A percentile compares a stretch with the other conserved stretches of the same genome.
Evolutionary conservation across 2,888 invertebrate genomes (phyloP).

Genomic region (Netelia melanura): DNA sequence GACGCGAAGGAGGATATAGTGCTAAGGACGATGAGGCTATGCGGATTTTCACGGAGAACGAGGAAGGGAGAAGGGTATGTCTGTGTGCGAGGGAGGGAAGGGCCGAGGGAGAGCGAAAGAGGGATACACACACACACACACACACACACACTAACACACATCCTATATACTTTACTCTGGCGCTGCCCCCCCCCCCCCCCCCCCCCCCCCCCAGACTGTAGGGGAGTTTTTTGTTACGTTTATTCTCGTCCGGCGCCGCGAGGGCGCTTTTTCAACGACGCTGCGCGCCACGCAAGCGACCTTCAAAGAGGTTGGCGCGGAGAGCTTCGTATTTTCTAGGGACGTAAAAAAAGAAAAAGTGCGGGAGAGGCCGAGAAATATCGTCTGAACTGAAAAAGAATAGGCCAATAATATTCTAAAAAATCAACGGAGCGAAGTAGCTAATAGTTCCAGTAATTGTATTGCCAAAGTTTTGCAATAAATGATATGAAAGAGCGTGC

Average conservation of each 20-base stretch:
- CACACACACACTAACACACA: background rate
- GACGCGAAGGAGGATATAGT: conserved; percentile 51
- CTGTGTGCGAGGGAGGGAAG: background rate
- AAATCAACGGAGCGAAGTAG: background rate
- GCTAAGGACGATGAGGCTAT: conserved; percentile 55
- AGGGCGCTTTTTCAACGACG: conserved; percentile 77
- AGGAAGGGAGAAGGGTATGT: conserved; percentile 35
- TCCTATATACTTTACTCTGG: conserved; percentile 21
- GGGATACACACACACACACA: conserved; percentile 16
- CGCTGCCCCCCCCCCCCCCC: conserved; percentile 67
- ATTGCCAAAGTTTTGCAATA: background rate
- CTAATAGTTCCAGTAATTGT: background rate
- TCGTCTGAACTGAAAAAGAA: conserved; percentile 13
- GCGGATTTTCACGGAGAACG: conserved; percentile 23
- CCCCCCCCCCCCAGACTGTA: conserved; percentile 46
- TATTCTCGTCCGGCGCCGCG: conserved; percentile 77
- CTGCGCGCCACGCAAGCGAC: conserved; percentile 65
- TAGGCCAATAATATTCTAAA: background rate
- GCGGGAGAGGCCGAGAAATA: background rate
- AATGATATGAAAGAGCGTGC: background rate
- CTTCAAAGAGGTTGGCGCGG: conserved; percentile 64
- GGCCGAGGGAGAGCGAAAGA: conserved; percentile 24
- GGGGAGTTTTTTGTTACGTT: conserved; percentile 77
- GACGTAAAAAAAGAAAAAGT: conserved; percentile 24
- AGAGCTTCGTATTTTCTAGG: conserved; percentile 40